Evolutionary conservation across 2,113 vertebrate species (phyloP).

Genomic region (Papio anubis): DNA sequence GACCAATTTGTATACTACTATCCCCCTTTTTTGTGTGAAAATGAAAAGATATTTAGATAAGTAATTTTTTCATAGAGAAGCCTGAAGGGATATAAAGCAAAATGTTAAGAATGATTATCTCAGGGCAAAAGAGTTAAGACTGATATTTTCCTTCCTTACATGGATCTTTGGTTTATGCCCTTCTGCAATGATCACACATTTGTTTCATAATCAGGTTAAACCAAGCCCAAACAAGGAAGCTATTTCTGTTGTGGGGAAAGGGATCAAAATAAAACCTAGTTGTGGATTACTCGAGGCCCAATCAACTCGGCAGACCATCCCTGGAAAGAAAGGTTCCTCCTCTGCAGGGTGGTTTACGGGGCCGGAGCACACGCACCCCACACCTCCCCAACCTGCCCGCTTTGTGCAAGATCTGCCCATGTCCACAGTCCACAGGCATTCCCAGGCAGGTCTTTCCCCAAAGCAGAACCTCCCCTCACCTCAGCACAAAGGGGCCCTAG

Average conservation of each 20-base stretch:
- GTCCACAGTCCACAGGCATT: accelerated
- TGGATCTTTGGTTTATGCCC: neutral
- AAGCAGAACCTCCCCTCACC: neutral
- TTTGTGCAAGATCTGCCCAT: neutral
- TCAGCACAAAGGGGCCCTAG: neutral
- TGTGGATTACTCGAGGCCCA: neutral
- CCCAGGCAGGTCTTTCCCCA: neutral
- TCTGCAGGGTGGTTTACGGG: accelerated
- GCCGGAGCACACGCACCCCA: accelerated
- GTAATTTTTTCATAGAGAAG: neutral
- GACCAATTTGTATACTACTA: neutral
- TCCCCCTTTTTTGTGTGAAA: neutral
- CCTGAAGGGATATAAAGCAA: neutral
- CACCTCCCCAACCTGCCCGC: neutral
- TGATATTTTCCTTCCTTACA: neutral
- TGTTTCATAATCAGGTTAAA: neutral
- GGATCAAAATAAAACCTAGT: accelerated
- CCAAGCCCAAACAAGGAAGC: neutral
- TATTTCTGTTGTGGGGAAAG: neutral
- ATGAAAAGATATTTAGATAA: neutral
- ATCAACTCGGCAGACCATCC: neutral
- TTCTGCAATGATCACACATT: neutral
- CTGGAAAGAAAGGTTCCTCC: accelerated
- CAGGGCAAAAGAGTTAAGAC: neutral
- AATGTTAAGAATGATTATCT: neutral